Percentiles rank a stretch among this genome's conserved stretches.
phyloP scores from a whole-genome alignment of 2,113 vertebrate genomes.

The Boleophthalmus pectinirostris region DNA sequence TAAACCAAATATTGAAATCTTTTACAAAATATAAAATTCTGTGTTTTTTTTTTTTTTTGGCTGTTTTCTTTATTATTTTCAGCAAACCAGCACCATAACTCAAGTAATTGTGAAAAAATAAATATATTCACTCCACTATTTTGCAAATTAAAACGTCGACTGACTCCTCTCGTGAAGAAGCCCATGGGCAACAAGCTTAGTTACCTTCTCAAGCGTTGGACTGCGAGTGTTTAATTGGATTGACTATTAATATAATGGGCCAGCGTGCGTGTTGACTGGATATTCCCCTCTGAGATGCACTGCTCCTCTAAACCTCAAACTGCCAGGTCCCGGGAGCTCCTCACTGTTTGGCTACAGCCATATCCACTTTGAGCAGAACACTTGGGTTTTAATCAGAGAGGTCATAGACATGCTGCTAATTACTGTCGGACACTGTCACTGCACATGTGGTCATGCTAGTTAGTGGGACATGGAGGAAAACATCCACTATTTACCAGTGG shows the following conservation, averaged over 20 bases:
- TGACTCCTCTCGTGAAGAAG: conserved; percentile 51
- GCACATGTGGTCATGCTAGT: background rate
- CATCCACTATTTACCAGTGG: background rate
- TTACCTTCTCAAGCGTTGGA: conserved; percentile 69
- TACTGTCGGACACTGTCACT: conserved; percentile 14
- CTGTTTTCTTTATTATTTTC: background rate
- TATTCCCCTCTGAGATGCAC: conserved; percentile 59
- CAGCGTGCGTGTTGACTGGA: conserved; percentile 67
- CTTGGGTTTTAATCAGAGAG: conserved; percentile 11
- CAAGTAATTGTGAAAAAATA: conserved; percentile 16
- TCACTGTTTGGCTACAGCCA: conserved; percentile 48
- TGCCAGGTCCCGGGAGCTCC: conserved; percentile 54
- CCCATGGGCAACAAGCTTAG: conserved; percentile 65
- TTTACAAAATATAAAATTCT: background rate
- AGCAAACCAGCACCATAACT: background rate
- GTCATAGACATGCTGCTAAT: conserved; percentile 20
- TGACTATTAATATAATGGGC: conserved; percentile 77
- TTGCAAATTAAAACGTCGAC: conserved; percentile 42
- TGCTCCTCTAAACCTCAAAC: conserved; percentile 55
- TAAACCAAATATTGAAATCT: background rate
- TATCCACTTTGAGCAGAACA: conserved; percentile 5
- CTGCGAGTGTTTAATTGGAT: conserved; percentile 78
- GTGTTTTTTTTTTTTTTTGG: background rate
- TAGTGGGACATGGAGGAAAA: background rate
- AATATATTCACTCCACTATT: conserved; percentile 47